Base-by-base conservation (phyloP, 1,140 invertebrate genomes). In the Trachymyrmex septentrionalis region DNA sequence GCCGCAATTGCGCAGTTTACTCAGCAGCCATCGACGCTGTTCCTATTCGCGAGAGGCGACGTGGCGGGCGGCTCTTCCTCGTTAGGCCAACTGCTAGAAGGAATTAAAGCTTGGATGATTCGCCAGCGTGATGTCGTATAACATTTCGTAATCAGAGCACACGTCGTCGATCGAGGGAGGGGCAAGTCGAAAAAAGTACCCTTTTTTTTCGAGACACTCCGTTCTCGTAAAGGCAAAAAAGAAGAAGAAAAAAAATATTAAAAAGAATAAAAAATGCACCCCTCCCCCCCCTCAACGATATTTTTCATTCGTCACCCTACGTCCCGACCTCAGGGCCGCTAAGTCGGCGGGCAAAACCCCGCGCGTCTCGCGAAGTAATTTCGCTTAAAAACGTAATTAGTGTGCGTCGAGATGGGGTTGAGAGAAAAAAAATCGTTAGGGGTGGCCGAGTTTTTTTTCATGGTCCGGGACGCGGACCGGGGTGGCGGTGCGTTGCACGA, bases 381-480 rank as follows among this genome's bases (percentile, higher is more conserved):
- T 93, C 92, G 93, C 93, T 94, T 94, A 95, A 94, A 94, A 94
- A 94, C 93, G 94, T 94, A 95, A 95, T 95, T 95, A 95, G 93
- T 93, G 93, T 92, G 92, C 93, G 92, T 92, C 89, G 93, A 87
- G 92, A 94, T 92, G 93, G 93, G 94, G 93, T 94, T 94, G 92
- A 94, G 91, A 87, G 91, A 94, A 94, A 94, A 94, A 94, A 94
- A 94, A 94, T 94, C 93, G 93, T 94, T 94, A 94, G 92, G 93
- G 92, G 91, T 92, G 92, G 91, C 80, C 80, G 55, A 61, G 80
- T 75, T 84, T 84, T 84, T 94, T 93, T 93, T 91, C 90, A 86
- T 88, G 78, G 86, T 88, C 64, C 87, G 85, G 91, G 91, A 85
- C 86, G 90, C 90, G 88, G 91, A 64, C 48, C 88, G 72, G 90